Evolutionary conservation across 2,797 vertebrate species (phyloP), one percentile per base, ranked within the genome.

Genomic region (Onychomys torridus): DNA sequence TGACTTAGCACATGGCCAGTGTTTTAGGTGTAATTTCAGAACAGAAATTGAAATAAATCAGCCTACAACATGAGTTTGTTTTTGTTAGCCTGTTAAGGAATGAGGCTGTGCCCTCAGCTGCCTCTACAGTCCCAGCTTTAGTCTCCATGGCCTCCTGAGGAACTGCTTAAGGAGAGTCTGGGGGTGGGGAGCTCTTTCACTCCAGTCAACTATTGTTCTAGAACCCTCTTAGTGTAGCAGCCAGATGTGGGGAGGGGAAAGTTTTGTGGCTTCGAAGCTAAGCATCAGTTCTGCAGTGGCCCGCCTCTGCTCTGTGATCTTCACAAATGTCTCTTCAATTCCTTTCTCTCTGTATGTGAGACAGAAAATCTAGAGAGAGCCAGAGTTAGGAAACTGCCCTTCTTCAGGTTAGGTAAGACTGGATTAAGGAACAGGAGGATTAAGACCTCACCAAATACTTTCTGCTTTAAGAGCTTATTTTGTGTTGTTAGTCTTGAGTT

Each of bases 401-500:
- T 94, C 40, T 78, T 11, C 7, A 40, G 55, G 37, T 55, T 63
- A 29, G 63, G 43, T 78, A 52, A 92, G 29, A 82, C n/a, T 55
- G 32, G 91, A 89, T 27, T 93, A 34, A 97, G 67, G 16, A 77
- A 63, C 7, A 67, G n/a, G 61, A 67, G n/a, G 61, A 69, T 61
- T 27, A 76, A 86, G 40, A 79, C 29, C 6, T 59, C 32, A 82
- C 40, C 75, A 75, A 75, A 75, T 75, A 77, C 75, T 49, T 77
- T 32, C 43, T 49, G 13, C 81, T 83, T 43, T 83, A 43, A 61
- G 61, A 29, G 37, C 25, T 61, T 61, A 61, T 83, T 83, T 61
- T 61, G 37, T 71, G 61, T 71, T 81, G 69, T 84, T 86, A 85
- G 29, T 73, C 49, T 96, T 94, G 23, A 94, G 63, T 86, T 78